Evolutionary conservation across 2,797 vertebrate genomes (phyloP).

Genomic region (Sternarchorhynchus goeldii): DNA sequence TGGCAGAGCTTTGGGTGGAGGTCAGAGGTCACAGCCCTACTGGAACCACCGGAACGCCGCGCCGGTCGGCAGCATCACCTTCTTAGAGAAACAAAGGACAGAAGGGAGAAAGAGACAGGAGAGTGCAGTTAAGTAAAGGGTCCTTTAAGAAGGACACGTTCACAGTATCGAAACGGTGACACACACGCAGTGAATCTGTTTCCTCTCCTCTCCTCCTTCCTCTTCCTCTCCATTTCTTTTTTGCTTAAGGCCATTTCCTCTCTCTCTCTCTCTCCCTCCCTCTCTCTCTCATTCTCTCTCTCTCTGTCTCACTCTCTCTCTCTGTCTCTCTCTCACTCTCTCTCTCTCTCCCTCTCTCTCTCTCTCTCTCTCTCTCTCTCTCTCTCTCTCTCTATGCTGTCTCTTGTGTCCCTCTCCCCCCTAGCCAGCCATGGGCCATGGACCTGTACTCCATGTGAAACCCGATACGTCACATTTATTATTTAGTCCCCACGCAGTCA

Average conservation of each 20-base stretch:
- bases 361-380: constrained; percentile 46
- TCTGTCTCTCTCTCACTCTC: constrained; percentile 36
- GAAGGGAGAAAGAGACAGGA: constrained; percentile 39
- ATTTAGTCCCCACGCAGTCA: constrained; percentile 78
- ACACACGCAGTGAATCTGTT: not conserved
- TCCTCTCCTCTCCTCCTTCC: not conserved
- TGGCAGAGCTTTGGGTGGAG: constrained; percentile 84
- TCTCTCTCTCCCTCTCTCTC: constrained; percentile 9
- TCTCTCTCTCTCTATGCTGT: constrained; percentile 39
- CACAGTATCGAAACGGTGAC: constrained; percentile 2
- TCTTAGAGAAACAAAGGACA: constrained; percentile 83
- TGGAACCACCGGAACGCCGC: constrained; percentile 99
- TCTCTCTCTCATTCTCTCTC: constrained; percentile 49
- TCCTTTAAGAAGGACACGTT: constrained; percentile 28
- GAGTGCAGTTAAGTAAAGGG: constrained; percentile 9
- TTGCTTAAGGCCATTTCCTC: constrained; percentile 2
- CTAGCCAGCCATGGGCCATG: constrained; percentile 65
- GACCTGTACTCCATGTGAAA: constrained; percentile 75
- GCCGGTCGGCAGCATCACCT: constrained; percentile 99
- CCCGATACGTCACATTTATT: constrained; percentile 80
- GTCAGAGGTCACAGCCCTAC: constrained; percentile 79
- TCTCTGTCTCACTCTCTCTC: constrained; percentile 28
- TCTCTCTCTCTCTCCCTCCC: constrained; percentile 2
- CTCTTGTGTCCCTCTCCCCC: constrained; percentile 52
- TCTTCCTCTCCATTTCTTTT: not conserved